Conservation (phyloP, 2,113 vertebrate genomes). For the Nothoprocta pentlandii region DNA sequence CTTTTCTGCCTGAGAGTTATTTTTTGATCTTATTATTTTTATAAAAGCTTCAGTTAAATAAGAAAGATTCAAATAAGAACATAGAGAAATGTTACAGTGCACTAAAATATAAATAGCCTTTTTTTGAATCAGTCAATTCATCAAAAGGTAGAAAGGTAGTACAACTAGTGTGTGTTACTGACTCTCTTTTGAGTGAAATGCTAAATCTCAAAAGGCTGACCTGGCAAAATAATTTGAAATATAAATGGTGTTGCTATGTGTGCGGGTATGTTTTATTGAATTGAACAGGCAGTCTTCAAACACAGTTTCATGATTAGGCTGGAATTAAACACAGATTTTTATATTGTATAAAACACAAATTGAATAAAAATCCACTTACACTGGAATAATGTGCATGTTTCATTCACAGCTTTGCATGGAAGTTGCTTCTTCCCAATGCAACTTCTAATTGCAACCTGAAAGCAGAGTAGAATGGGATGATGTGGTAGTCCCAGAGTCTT, state of each 20-base stretch:
- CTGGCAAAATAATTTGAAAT: background rate
- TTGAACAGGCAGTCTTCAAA: background rate
- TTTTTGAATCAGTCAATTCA: background rate
- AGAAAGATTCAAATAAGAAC: background rate
- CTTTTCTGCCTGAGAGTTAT: background rate
- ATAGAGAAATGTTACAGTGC: background rate
- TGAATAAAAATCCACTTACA: slow-evolving; percentile 23
- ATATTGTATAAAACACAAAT: background rate
- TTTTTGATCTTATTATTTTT: background rate
- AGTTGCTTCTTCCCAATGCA: background rate
- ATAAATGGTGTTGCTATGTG: background rate
- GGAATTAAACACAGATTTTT: background rate
- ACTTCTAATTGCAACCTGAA: background rate
- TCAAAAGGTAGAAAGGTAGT: background rate
- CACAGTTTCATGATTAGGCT: background rate
- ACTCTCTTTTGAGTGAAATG: background rate
- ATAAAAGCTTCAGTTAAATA: background rate
- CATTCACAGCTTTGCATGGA: background rate
- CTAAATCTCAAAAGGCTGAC: background rate
- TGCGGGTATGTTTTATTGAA: background rate
- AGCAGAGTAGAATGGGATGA: background rate
- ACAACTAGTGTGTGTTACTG: background rate
- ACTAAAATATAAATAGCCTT: background rate
- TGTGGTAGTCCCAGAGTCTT: rapidly evolving
- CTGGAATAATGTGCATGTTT: background rate